phyloP scores from a whole-genome alignment of 2,797 vertebrate species.

The Holocentrus rufus region DNA sequence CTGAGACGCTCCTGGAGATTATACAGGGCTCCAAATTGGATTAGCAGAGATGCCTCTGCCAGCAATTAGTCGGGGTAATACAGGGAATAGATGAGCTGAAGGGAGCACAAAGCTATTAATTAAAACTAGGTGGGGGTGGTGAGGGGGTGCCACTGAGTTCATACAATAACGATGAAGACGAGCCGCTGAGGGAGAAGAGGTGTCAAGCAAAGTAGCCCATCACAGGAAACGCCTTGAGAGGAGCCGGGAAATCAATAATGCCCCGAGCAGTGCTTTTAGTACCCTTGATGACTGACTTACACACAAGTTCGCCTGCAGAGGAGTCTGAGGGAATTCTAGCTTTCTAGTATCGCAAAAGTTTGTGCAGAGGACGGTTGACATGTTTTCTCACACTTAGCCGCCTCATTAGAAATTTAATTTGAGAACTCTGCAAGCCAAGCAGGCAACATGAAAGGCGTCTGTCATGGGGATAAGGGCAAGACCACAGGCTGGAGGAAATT shows the following conservation, averaged over 20 bases:
- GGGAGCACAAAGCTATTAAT: slow-evolving; percentile 72
- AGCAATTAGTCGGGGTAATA: slow-evolving; percentile 63
- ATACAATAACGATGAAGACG: slow-evolving; percentile 50
- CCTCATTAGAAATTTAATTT: slow-evolving; percentile 49
- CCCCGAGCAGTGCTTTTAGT: slow-evolving; percentile 50
- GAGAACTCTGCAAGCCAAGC: slow-evolving; percentile 20
- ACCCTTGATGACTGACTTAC: slow-evolving; percentile 37
- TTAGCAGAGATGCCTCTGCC: slow-evolving; percentile 67
- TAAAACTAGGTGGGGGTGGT: slow-evolving; percentile 56
- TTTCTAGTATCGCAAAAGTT: slow-evolving; percentile 30
- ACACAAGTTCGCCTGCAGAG: neutral
- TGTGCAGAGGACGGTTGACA: slow-evolving; percentile 25
- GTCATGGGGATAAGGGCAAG: neutral
- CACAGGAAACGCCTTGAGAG: slow-evolving; percentile 44
- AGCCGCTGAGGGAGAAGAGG: slow-evolving; percentile 50
- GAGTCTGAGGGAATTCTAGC: slow-evolving; percentile 4
- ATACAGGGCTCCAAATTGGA: slow-evolving; percentile 71
- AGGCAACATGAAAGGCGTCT: slow-evolving; percentile 33
- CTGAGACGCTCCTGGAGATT: slow-evolving; percentile 61
- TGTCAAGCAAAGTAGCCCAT: slow-evolving; percentile 61
- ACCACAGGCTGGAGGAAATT: neutral
- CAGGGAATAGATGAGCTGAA: slow-evolving; percentile 62
- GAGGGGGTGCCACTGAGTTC: slow-evolving; percentile 47
- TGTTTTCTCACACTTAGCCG: slow-evolving; percentile 38
- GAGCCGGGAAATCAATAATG: slow-evolving; percentile 46